Percentiles rank a stretch among this genome's conserved stretches.
phyloP scores from a whole-genome alignment of 2,113 vertebrate genomes.

The Gnathonemus echidnorhynchus region DNA sequence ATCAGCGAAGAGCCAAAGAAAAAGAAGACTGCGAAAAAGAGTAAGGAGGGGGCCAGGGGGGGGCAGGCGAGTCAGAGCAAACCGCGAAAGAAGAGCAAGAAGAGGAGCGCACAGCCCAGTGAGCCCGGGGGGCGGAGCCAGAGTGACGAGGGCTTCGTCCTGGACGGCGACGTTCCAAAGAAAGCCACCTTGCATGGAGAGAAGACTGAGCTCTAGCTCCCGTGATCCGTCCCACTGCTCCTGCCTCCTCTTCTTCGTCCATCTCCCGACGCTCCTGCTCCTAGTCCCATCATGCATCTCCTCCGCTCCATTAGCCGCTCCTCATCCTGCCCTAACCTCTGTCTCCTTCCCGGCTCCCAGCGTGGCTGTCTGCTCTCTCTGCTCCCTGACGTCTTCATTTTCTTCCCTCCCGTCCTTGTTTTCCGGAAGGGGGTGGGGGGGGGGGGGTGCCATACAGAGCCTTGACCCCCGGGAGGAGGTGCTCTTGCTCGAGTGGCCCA shows the following conservation, averaged over 20 bases:
- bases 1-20: slow-evolving; percentile 60
- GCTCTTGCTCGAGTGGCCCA: not conserved
- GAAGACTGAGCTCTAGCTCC: slow-evolving; percentile 62
- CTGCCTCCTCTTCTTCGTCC: not conserved
- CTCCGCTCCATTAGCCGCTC: not conserved
- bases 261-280: not conserved
- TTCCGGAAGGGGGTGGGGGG: not conserved
- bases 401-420: not conserved
- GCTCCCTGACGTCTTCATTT: not conserved
- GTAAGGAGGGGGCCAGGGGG: not conserved
- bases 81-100: slow-evolving; percentile 50
- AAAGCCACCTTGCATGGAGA: slow-evolving; percentile 41
- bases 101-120: slow-evolving; percentile 26
- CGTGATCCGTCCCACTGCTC: not conserved
- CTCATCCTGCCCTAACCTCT: not conserved
- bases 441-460: not conserved
- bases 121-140: slow-evolving; percentile 31
- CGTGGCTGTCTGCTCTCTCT: not conserved
- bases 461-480: not conserved
- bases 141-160: slow-evolving; percentile 9
- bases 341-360: not conserved
- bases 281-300: not conserved
- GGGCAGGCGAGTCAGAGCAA: slow-evolving; percentile 24
- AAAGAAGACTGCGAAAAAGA: not conserved
- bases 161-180: slow-evolving; percentile 50